Evolutionary conservation across 2,888 invertebrate species (phyloP), one percentile per base, ranked within the genome.

Genomic region (Esperia sulphurella): DNA sequence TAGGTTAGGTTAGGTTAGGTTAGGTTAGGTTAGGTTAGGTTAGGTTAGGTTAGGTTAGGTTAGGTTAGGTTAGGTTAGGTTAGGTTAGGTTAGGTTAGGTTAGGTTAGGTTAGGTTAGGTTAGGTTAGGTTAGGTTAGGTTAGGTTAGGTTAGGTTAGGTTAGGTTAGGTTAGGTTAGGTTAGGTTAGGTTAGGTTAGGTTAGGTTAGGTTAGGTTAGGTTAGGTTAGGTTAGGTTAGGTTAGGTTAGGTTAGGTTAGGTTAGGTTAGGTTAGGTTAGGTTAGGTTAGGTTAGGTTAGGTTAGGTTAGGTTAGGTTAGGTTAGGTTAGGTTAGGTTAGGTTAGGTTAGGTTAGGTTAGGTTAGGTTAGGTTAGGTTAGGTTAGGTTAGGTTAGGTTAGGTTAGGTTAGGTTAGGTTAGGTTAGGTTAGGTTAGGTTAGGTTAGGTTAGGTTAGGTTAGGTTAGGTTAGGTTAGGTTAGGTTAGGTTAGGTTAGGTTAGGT

Each of bases 321-420:
- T 57, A 57, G 57, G 57, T 57, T 57, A 57, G 57, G 55, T 54
- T 54, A 56, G 52, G 52, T 51, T 50, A 49, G 50, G 50, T 47
- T 49, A 49, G 49, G 50, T 48, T 49, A 49, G 50, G 50, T 49
- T 47, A 47, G 49, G 52, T 46, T 49, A 46, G 46, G 49, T 46
- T 49, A 49, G 47, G 49, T 49, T 49, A 52, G 50, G 48, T 52
- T 49, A 50, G 50, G 50, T 50, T 55, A 49, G 50, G 52, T 51
- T 52, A 33, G 33, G 33, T 33, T 33, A 33, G 33, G 33, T 33
- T 33, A 30, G 30, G 30, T 30, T 33, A 54, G 57, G 54, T 57
- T 57, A 57, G 56, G 56, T 54, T 56, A 53, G 53, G 55, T 53
- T 56, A 55, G 55, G 55, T 51, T 56, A 53, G 53, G 56, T 53